Conservation (phyloP, 1,140 invertebrate genomes). For the Gyrodactylus bullatarudis region DNA sequence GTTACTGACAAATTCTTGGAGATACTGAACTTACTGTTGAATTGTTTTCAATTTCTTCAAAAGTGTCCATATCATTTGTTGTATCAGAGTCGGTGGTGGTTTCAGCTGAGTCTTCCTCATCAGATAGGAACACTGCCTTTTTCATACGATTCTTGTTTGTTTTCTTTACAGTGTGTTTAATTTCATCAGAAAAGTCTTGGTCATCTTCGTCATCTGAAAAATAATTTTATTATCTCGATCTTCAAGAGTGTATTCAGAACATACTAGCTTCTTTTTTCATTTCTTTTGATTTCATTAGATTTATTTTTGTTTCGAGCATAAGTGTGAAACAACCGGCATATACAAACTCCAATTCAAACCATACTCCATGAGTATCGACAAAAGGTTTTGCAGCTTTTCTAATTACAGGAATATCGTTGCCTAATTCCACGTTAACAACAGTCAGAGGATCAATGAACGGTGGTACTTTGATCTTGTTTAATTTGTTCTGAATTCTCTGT, state of each 20-base stretch:
- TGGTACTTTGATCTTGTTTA: constrained; percentile 19
- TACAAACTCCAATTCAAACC: constrained; percentile 55
- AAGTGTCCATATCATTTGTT: not conserved
- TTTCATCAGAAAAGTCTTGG: not conserved
- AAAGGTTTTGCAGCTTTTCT: constrained; percentile 34
- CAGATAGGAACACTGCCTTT: constrained; percentile 3
- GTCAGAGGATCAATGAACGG: constrained; percentile 49
- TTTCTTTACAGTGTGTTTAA: not conserved
- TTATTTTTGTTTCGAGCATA: constrained; percentile 51
- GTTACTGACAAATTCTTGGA: too few relatives aligned
- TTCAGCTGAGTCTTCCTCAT: constrained; percentile 7
- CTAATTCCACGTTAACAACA: constrained; percentile 39
- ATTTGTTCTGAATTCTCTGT: not conserved
- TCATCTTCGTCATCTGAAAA: not conserved
- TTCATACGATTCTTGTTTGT: not conserved
- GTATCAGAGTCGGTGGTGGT: not conserved
- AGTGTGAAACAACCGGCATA: constrained; percentile 55
- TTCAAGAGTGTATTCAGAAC: not conserved
- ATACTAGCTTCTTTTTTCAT: not conserved
- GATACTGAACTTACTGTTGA: too few relatives aligned
- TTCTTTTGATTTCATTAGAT: not conserved
- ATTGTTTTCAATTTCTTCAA: not conserved
- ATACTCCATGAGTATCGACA: constrained; percentile 50
- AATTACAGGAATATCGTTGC: constrained; percentile 37
- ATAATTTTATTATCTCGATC: not conserved